phyloP scores from a whole-genome alignment of 2,888 invertebrate genomes.

The Diaperis boleti region DNA sequence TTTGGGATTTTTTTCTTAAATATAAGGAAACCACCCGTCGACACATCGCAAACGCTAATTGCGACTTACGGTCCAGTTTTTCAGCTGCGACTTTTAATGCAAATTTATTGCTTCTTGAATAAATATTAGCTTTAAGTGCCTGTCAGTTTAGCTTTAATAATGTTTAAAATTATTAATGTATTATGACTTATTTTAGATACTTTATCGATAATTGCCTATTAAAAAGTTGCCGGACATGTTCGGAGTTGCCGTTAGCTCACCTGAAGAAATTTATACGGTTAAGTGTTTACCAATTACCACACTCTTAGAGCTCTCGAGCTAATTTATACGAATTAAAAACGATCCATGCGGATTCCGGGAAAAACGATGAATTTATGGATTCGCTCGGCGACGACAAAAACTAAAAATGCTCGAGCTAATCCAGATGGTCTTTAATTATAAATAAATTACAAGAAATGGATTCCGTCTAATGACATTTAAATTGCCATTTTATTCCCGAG shows the following conservation, averaged over 20 bases:
- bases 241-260: conserved; percentile 34
- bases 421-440: conserved; percentile 24
- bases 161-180: conserved; percentile 53
- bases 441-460: conserved; percentile 14
- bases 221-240: conserved; percentile 47
- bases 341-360: conserved; percentile 2
- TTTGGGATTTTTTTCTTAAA: too few species aligned
- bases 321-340: conserved; percentile 10
- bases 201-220: conserved; percentile 54
- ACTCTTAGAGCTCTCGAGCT: not conserved
- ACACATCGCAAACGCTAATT: conserved; percentile 46
- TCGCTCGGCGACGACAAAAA: conserved; percentile 6
- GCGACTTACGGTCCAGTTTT: conserved; percentile 34
- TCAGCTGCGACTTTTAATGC: conserved; percentile 45
- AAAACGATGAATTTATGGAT: conserved; percentile 9
- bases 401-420: not conserved
- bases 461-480: conserved; percentile 48
- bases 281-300: conserved; percentile 29
- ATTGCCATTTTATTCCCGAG: conserved; percentile 51
- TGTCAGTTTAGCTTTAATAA: conserved; percentile 54
- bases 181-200: conserved; percentile 54
- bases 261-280: conserved; percentile 25
- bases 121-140: conserved; percentile 52
- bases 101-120: conserved; percentile 52
- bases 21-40: too few species aligned